Conservation (phyloP, 2,113 vertebrate species). For the Alosa alosa region DNA sequence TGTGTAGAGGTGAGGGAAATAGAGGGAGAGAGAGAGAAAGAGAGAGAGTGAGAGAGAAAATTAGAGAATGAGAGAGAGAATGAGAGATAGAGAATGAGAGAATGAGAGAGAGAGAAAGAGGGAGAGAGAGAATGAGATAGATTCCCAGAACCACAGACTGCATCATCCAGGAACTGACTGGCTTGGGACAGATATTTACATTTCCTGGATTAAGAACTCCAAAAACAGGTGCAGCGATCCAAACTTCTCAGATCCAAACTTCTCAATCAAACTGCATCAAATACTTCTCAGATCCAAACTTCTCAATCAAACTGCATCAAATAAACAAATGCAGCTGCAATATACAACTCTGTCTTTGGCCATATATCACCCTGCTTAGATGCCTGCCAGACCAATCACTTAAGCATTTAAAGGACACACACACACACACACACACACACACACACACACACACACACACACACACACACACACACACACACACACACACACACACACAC, state of each 20-base stretch:
- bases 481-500: neutral
- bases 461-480: neutral
- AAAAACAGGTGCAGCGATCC: neutral
- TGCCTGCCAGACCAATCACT: conserved; percentile 1
- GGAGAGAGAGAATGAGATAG: neutral
- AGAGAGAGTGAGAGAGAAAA: neutral
- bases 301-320: neutral
- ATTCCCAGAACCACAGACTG: neutral
- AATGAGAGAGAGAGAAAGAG: too few relatives aligned
- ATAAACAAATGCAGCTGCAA: neutral
- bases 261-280: neutral
- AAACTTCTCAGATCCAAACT: neutral
- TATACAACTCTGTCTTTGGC: neutral
- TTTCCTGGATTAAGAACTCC: neutral
- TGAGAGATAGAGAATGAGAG: too few relatives aligned
- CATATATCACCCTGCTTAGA: neutral
- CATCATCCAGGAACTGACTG: neutral
- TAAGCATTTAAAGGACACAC: neutral
- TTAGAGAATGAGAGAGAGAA: neutral
- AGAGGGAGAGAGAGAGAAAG: neutral
- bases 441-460: neutral
- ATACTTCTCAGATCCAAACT: neutral
- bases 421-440: neutral
- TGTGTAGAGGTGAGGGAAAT: too few relatives aligned
- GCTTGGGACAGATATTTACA: too few relatives aligned